Evolutionary conservation across 2,797 vertebrate species (phyloP).

Genomic region (Hydrophis major): DNA sequence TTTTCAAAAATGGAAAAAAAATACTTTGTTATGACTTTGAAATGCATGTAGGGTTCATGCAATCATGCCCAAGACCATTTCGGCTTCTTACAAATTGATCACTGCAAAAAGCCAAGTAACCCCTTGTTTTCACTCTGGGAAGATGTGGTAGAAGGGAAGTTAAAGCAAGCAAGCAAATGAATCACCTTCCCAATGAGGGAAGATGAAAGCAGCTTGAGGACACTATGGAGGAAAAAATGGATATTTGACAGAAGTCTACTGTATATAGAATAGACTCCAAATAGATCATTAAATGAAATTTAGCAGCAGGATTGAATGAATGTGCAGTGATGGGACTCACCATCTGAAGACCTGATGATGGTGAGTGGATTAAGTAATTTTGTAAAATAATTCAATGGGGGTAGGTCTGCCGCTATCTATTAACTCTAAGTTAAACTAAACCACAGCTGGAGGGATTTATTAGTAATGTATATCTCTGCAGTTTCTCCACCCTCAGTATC

Average conservation of each 20-base stretch:
- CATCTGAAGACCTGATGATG: background rate
- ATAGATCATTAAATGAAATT: background rate
- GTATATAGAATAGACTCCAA: background rate
- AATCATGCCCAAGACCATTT: background rate
- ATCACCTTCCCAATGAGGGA: background rate
- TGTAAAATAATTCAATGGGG: background rate
- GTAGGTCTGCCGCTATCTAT: background rate
- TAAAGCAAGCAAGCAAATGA: background rate
- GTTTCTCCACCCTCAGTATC: background rate
- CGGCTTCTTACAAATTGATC: background rate
- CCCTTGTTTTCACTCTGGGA: background rate
- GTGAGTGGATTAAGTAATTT: background rate
- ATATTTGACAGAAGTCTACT: background rate
- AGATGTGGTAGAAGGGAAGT: background rate
- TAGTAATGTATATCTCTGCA: background rate
- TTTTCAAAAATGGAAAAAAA: slow-evolving; percentile 1
- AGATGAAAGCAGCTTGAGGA: background rate
- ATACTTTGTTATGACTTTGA: background rate
- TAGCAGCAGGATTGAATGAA: background rate
- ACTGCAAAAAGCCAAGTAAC: background rate
- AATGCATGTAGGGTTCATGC: background rate
- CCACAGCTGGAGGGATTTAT: background rate
- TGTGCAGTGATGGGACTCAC: background rate
- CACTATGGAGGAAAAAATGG: background rate
- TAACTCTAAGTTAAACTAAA: background rate